phyloP scores from a whole-genome alignment of 2,113 vertebrate genomes.

The Rhinogobius similis region DNA sequence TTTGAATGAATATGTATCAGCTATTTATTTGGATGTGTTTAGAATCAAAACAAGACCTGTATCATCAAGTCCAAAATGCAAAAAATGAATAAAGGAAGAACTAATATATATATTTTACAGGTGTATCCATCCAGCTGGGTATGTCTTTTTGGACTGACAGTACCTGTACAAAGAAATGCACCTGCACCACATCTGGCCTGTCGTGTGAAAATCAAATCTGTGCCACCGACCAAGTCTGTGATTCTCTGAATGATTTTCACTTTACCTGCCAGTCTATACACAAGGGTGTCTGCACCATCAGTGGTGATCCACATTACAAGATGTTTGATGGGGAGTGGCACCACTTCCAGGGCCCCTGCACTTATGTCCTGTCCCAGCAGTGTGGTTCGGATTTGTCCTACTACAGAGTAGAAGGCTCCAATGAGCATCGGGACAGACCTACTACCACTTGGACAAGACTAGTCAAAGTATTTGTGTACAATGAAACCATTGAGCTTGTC shows the following conservation, averaged over 20 bases:
- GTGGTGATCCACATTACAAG: conserved; percentile 68
- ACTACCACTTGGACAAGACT: conserved; percentile 58
- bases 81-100: neutral
- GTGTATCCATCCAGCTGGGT: conserved; percentile 29
- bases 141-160: conserved; percentile 65
- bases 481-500: conserved; percentile 52
- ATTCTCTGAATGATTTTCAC: conserved; percentile 17
- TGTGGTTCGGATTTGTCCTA: conserved; percentile 43
- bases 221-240: conserved; percentile 57
- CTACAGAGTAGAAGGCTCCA: conserved; percentile 60
- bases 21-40: too few species aligned
- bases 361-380: conserved; percentile 62
- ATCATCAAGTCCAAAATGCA: neutral
- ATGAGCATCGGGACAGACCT: conserved; percentile 58
- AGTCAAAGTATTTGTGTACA: conserved; percentile 49
- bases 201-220: conserved; percentile 48
- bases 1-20: neutral
- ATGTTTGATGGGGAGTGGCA: conserved; percentile 63
- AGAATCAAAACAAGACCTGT: neutral
- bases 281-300: conserved; percentile 59
- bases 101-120: conserved; percentile 33
- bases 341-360: conserved; percentile 64
- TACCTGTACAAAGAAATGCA: conserved; percentile 56
- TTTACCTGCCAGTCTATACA: conserved; percentile 55
- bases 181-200: conserved; percentile 41